Evolutionary conservation across 2,113 vertebrate species (phyloP), one percentile per base, ranked within the genome.

Genomic region (Mastomys natalensis): DNA sequence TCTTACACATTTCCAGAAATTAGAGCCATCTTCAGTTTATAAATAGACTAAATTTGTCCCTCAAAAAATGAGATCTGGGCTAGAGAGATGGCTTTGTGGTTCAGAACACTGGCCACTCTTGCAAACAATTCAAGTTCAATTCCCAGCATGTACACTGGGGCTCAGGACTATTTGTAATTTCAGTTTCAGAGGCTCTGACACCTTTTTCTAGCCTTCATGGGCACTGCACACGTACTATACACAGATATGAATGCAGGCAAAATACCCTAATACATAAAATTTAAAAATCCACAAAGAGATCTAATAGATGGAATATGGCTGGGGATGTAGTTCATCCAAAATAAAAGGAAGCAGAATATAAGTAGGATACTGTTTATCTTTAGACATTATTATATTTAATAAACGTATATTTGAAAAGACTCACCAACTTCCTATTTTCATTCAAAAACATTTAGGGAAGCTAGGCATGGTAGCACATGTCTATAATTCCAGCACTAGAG

Each of bases 1-100:
- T 70, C 87, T 70, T 4, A 81, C 11, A 89, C 87, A 89, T 48
- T 97, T 97, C 87, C 62, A 90, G 90, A 90, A 91, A 84, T 17
- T 43, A 51, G n/a, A 95, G 29, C n/a, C 31, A 74, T 87, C 43
- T 90, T 78, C 58, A 55, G 84, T 89, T 94, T 62, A 72, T 1
- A 73, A 13, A 76, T 19, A 29, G n/a, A 37, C 43, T 96, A 48
- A 92, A 90, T 93, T 90, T 94, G 85, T 88, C 45, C 62, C 53
- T 92, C 70, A 90, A 93, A 95, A 84, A 62, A 51, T 60, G 66
- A 8, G 51, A 74, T 87, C 12, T 60, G 66, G 66, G 34, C 66
- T 53, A 43, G 68, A 53, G 16, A 89, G 22, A 53, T 87, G 60
- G 60, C 60, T 45, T 43, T 29, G 40, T 66, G 60, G 40, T 45